Evolutionary conservation across 2,113 vertebrate genomes (phyloP).

Genomic region (Tinamus guttatus): DNA sequence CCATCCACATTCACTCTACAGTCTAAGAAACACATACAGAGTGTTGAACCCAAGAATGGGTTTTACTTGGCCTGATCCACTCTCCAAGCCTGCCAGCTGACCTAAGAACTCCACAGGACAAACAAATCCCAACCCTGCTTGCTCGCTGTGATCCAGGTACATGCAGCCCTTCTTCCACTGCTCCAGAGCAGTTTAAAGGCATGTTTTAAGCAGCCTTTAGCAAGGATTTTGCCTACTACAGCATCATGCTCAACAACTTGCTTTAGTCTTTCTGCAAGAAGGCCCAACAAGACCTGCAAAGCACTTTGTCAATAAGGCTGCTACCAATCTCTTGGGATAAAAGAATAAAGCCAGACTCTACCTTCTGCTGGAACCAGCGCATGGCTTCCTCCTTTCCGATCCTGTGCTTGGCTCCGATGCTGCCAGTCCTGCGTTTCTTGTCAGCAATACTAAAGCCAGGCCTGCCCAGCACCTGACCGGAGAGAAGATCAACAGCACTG

Average conservation of each 20-base stretch:
- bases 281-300: accelerated
- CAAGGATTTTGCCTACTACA: not conserved
- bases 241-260: not conserved
- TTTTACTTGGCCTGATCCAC: not conserved
- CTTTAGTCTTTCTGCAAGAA: not conserved
- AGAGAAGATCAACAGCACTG: not conserved
- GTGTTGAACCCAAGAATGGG: not conserved
- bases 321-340: not conserved
- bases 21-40: accelerated
- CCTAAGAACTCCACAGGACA: not conserved
- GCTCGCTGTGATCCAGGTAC: accelerated
- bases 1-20: not conserved
- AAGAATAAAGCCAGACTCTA: constrained; percentile 16
- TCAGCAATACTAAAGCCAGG: constrained; percentile 98
- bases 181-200: not conserved
- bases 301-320: not conserved
- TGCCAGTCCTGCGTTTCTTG: constrained; percentile 95
- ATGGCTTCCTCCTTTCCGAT: constrained; percentile 99
- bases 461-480: constrained; percentile 92
- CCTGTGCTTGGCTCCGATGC: constrained; percentile 95
- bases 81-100: not conserved
- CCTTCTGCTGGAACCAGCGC: constrained; percentile 99
- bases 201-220: accelerated
- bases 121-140: not conserved
- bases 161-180: not conserved